Base-by-base conservation (phyloP, 2,113 vertebrate species). In the Neoarius graeffei region DNA sequence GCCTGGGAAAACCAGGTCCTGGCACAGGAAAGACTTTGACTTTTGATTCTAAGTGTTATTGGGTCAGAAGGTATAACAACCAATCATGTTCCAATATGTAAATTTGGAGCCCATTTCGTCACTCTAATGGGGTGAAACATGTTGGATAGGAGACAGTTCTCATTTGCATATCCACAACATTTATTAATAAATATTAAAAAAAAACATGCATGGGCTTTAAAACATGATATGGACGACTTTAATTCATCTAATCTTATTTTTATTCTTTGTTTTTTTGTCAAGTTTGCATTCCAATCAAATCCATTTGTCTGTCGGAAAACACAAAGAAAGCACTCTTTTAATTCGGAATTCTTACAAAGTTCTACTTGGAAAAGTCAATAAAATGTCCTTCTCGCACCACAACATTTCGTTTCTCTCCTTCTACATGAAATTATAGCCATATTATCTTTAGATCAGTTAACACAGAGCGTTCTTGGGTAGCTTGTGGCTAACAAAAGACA, bases 31-130 rank as follows among this genome's bases (percentile, higher is more conserved):
- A 2, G 35, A 42, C 3, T 42, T 42, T 42, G 35, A 42, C 35
- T 42, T 42, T 42, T 3, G 35, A 42, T 42, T 42, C 35, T 42
- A 7, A 10, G 20, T 25, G 48, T 74, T 73, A 42, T 73, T 73
- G 15, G 15, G 30, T 74, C 71, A 52, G 23, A 23, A 76, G 77
- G 0, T 56, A 17, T 2, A 80, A 4, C 50, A 80, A 19, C 77
- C 77, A 80, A 56, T 80, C 77, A 80, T 1, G 52, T 57, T 80
- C 52, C 52, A 30, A 13, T 80, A 80, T 30, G 77, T n/a, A 80
- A 80, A 80, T 80, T 1, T 2, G 0, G 77, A 17, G 25, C 15
- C 7, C 8, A 0, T 50, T 77, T 20, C 13, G 19, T 52, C 48
- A 11, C 4, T 25, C 3, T 52, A 20, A 4, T 25, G 48, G 73